Base-by-base conservation (phyloP, 2,113 vertebrate species). In the Phylloscopus whistleri region DNA sequence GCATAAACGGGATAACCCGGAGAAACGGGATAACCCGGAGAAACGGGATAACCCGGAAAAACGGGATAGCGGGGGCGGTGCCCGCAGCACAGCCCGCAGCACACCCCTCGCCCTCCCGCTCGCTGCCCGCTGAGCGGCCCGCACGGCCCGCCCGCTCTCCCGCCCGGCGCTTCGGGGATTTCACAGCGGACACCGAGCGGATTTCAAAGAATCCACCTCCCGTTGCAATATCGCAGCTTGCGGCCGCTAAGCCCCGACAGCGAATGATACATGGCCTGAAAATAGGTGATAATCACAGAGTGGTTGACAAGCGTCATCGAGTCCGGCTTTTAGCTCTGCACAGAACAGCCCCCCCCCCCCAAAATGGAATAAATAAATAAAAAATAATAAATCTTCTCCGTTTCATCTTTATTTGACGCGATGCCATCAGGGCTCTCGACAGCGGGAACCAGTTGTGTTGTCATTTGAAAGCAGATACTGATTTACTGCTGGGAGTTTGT, bases 211-310 rank as follows among this genome's bases (percentile, higher is more conserved):
- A 56, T 33, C 6, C 58, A 6, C 27, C 2, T 2, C 17, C 7
- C 4, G 7, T 1, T 46, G 27, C 7, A 10, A 11, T 39, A 11
- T 39, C 49, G 1, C 44, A 12, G 2, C 21, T 10, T 31, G 20
- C 3, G 26, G 43, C 31, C 20, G 5, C 44, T 31, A 51, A 6
- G 43, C 19, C n/a, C 81, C 49, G 28, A 18, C 28, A 27, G 59
- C 5, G 3, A 22, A 4, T 2, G 22, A 30, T 11, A 2, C 18
- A 1, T 3, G 33, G 18, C 53, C n/a, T 41, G 37, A 14, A 44
- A 51, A 23, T 1, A 44, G 22, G 7, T 7, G 2, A 16, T 8
- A 28, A 28, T n/a, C 10, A 7, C 24, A 10, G 39, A 37, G 2
- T 3, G 58, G 33, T 2, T 16, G 37, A 2, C 49, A 2, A 5